phyloP scores from a whole-genome alignment of 92 coral and sea anemone genomes.

The Epizoanthus scotinus region DNA sequence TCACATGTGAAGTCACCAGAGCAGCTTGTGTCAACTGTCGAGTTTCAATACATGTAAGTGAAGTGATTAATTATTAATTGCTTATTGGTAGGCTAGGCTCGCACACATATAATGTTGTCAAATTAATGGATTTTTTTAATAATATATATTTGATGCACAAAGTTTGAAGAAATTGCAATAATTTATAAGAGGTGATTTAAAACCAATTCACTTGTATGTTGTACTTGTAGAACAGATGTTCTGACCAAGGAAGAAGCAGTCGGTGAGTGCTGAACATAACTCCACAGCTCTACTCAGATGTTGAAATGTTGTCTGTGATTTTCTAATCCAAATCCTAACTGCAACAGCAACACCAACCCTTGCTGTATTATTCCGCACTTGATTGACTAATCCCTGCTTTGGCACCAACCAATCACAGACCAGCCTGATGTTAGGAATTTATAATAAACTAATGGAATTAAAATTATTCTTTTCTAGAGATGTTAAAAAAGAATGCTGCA shows the following conservation, averaged over 20 bases:
- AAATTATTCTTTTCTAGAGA: conserved; percentile 47
- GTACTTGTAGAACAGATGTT: conserved; percentile 70
- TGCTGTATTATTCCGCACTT: too few relatives aligned
- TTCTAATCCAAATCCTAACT: too few relatives aligned
- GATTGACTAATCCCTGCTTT: too few relatives aligned
- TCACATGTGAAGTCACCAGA: conserved; percentile 74
- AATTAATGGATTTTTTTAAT: too few relatives aligned
- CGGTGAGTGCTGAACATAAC: conserved; percentile 41
- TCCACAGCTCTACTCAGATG: too few relatives aligned
- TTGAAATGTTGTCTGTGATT: too few relatives aligned
- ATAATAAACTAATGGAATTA: too few relatives aligned
- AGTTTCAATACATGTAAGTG: conserved; percentile 93
- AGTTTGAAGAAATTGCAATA: too few relatives aligned
- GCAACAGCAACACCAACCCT: too few relatives aligned
- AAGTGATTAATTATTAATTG: neutral
- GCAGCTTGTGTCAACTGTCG: conserved; percentile 89
- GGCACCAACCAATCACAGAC: too few relatives aligned
- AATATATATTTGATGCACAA: neutral
- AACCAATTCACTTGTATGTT: neutral
- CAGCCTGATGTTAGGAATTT: too few relatives aligned
- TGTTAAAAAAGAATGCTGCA: conserved; percentile 67
- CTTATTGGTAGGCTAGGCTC: neutral
- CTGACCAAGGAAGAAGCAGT: conserved; percentile 91
- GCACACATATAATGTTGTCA: neutral
- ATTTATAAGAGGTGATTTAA: too few relatives aligned